Conservation (phyloP, 2,797 vertebrate species). For the Sandelia bainsii region DNA sequence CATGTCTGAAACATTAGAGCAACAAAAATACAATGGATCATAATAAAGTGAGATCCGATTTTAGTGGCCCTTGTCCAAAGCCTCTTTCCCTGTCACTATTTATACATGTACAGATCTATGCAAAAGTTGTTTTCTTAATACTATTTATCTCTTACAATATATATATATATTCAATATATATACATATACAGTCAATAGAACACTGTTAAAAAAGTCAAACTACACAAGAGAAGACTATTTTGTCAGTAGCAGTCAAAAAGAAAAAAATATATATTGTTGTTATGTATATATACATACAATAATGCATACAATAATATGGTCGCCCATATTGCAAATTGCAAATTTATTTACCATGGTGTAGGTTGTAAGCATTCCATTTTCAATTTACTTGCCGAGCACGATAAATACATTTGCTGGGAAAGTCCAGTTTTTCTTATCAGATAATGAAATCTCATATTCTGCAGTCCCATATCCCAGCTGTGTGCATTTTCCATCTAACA, state of each 20-base stretch:
- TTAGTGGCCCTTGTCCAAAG: not conserved
- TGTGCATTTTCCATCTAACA: conserved; percentile 50
- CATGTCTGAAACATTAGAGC: conserved; percentile 3
- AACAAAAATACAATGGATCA: not conserved
- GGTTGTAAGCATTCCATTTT: conserved; percentile 53
- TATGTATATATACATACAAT: not conserved
- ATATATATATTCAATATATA: no score
- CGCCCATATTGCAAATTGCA: conserved; percentile 28
- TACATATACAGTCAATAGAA: not conserved
- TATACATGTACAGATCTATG: not conserved
- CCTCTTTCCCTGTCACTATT: not conserved
- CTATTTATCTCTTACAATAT: not conserved
- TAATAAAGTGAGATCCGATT: conserved; percentile 1
- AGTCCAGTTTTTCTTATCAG: conserved; percentile 71
- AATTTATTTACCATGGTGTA: conserved; percentile 37
- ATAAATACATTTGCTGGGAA: conserved; percentile 66
- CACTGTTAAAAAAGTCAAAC: not conserved
- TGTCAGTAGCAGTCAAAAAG: conserved; percentile 16
- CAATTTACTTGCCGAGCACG: conserved; percentile 62
- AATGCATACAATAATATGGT: conserved; percentile 22
- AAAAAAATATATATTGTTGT: conserved; percentile 1
- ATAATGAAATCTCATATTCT: conserved; percentile 79
- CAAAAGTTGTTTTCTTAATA: not conserved
- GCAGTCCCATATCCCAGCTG: conserved; percentile 51
- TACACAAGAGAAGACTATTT: not conserved